Conservation (phyloP, 2,888 invertebrate genomes). For the Torymus auratus region DNA sequence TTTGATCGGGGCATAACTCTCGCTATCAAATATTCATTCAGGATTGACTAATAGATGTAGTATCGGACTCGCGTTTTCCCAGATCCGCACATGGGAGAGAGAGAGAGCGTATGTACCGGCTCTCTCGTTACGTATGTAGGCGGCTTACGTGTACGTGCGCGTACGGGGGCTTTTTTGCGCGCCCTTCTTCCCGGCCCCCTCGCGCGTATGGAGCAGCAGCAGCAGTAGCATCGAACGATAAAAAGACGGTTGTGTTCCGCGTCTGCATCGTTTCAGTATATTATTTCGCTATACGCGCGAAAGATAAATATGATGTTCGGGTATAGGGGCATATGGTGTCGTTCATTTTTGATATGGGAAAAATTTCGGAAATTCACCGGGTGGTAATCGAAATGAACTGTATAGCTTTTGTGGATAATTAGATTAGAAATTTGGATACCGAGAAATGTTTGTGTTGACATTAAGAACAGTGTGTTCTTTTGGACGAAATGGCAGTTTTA, state of each 20-base stretch:
- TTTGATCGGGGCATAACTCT: conserved; percentile 70
- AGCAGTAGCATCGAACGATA: conserved; percentile 5
- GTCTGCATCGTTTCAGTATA: neutral
- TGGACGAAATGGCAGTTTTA: too few relatives aligned
- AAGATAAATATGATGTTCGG: conserved; percentile 6
- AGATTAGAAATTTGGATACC: too few relatives aligned
- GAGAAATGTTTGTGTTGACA: too few relatives aligned
- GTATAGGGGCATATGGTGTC: too few relatives aligned
- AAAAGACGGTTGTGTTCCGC: conserved; percentile 11
- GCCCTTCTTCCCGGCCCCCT: too few relatives aligned
- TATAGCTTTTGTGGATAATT: too few relatives aligned
- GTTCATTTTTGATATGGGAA: conserved; percentile 1
- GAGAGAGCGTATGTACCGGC: neutral
- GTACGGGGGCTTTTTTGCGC: neutral
- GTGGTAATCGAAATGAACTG: too few relatives aligned
- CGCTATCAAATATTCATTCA: conserved; percentile 69
- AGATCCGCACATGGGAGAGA: neutral
- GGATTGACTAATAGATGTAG: conserved; percentile 70
- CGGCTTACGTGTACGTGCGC: conserved; percentile 4
- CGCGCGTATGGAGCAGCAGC: too few relatives aligned
- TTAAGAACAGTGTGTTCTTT: too few relatives aligned
- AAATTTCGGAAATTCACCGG: too few relatives aligned
- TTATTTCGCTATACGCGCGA: conserved; percentile 2
- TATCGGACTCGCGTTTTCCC: conserved; percentile 46
- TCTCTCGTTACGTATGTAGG: conserved; percentile 48